Evolutionary conservation across 2,888 invertebrate genomes (phyloP), one percentile per base, ranked within the genome.

Genomic region (Notodonta ziczac): DNA sequence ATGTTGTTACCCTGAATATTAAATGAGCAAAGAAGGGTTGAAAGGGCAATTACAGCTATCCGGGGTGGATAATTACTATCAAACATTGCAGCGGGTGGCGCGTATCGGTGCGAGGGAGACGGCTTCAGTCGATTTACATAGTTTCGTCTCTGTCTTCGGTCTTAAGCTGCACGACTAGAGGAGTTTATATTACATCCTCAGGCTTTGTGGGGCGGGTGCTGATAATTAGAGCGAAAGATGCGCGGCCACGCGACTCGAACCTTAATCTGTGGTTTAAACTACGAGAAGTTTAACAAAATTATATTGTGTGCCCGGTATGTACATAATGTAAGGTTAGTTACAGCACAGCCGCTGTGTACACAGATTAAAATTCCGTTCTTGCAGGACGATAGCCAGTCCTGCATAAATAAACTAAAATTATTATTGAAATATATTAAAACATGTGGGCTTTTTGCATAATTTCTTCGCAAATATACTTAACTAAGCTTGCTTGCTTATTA

Each of bases 191-290:
- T 76, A 77, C 77, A 78, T 82, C 80, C 79, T 74, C 72, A 73
- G 82, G 87, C 83, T 84, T 87, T 85, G 84, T 81, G 78, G 83
- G 80, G 81, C 80, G 85, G 83, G 82, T 82, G 85, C 82, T 89
- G 85, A 88, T 92, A 92, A 93, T 93, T 91, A 91, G 90, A 85
- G 82, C 82, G 84, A 83, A 87, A 88, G 90, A 93, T 93, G 92
- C 92, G 87, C 85, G 84, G 85, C 86, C 92, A 92, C 90, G 91
- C 86, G 85, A 83, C 86, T 83, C 76, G 74, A 77, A 82, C 82
- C 82, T 81, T 84, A 84, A 85, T 84, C 79, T 81, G 71, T 62
- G 85, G 78, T 69, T 67, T 69, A 84, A 83, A 80, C 72, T 70
- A 83, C 58, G 76, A 76, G 78, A 78, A 69, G 57, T 71, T 73